phyloP scores from a whole-genome alignment of 2,797 vertebrate genomes.

The Neopelma chrysocephalum region DNA sequence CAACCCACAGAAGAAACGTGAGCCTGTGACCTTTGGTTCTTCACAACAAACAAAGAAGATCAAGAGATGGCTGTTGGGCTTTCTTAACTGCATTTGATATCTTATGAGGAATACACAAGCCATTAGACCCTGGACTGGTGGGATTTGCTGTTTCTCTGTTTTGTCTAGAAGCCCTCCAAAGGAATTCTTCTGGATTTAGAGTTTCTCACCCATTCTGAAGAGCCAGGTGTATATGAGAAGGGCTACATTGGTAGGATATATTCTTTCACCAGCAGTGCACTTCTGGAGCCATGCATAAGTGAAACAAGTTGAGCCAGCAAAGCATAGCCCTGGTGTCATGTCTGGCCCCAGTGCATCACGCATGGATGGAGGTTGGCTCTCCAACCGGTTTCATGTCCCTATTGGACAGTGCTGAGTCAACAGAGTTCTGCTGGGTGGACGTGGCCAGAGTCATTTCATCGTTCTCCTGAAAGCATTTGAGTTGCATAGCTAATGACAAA shows the following conservation, averaged over 20 bases:
- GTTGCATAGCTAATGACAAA: background rate
- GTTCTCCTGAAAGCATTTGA: background rate
- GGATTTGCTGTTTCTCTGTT: background rate
- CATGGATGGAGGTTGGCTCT: background rate
- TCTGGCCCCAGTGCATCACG: background rate
- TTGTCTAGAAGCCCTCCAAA: background rate
- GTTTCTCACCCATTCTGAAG: background rate
- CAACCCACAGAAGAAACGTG: conserved; percentile 1
- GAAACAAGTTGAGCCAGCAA: background rate
- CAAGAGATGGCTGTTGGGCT: background rate
- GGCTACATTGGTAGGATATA: background rate
- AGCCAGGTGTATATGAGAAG: background rate
- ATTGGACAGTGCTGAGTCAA: background rate
- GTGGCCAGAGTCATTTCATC: rapidly evolving
- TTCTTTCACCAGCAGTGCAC: rapidly evolving
- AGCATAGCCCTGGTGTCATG: background rate
- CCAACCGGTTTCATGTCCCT: rapidly evolving
- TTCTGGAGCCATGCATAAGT: background rate
- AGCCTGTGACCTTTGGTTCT: background rate
- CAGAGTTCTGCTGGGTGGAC: background rate
- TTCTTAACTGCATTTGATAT: background rate
- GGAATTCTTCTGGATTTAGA: background rate
- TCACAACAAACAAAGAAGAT: background rate
- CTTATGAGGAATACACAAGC: background rate
- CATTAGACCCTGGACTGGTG: background rate